phyloP scores from a whole-genome alignment of 1,140 invertebrate genomes.

The Pristionchus pacificus region DNA sequence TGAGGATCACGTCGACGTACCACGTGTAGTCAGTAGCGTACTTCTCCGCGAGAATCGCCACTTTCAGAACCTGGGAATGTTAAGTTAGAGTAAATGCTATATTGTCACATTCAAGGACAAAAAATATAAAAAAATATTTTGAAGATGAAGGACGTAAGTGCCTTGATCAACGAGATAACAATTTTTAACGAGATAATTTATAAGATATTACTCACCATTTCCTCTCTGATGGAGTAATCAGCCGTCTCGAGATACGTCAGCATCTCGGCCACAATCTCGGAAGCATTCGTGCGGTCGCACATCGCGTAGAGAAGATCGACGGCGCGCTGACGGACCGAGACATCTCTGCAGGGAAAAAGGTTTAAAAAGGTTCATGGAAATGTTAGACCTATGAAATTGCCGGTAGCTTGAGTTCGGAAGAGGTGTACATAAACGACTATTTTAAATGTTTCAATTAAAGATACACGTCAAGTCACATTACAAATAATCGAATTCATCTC shows the following conservation, averaged over 20 bases:
- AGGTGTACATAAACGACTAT: background rate
- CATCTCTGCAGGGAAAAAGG: conserved; percentile 15
- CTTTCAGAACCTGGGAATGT: conserved; percentile 71
- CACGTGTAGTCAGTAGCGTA: conserved; percentile 99
- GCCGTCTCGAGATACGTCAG: conserved; percentile 96
- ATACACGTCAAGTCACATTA: too few relatives aligned
- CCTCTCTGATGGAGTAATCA: conserved; percentile 98
- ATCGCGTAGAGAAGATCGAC: conserved; percentile 99
- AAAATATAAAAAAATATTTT: too few relatives aligned
- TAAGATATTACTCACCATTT: conserved; percentile 74
- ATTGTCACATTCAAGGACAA: too few relatives aligned
- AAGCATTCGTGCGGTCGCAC: conserved; percentile 98
- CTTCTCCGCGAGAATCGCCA: conserved; percentile 97
- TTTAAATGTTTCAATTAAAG: too few relatives aligned
- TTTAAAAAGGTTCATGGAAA: too few relatives aligned
- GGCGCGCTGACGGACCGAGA: conserved; percentile 72
- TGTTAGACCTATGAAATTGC: too few relatives aligned
- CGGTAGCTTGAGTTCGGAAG: background rate
- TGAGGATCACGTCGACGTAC: conserved; percentile 97
- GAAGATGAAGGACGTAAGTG: too few relatives aligned
- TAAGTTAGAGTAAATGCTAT: background rate
- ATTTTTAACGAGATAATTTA: too few relatives aligned
- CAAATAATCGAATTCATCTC: conserved; percentile 6
- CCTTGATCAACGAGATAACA: too few relatives aligned
- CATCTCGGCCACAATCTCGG: conserved; percentile 99